Evolutionary conservation across 2,888 invertebrate species (phyloP).

Genomic region (Mimas tiliae): DNA sequence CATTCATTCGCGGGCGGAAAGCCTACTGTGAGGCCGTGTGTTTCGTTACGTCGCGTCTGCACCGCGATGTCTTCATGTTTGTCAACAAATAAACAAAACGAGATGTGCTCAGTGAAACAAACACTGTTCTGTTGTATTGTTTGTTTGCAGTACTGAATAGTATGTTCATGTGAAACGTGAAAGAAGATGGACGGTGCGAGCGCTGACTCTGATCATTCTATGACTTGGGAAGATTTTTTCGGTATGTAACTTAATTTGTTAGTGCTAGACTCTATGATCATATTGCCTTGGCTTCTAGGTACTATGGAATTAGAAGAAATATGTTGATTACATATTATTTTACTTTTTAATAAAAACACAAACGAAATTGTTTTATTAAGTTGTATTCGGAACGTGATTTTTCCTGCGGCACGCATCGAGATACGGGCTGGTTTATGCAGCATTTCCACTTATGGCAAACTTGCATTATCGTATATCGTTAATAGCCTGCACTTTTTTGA

Average conservation of each 20-base stretch:
- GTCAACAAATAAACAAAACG: conserved; percentile 65
- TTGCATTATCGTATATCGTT: conserved; percentile 43
- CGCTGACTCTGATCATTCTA: conserved; percentile 88
- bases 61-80: conserved; percentile 72
- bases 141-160: conserved; percentile 33
- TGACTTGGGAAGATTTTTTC: conserved; percentile 90
- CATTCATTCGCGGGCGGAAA: conserved; percentile 66
- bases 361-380: neutral
- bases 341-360: neutral
- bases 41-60: conserved; percentile 44
- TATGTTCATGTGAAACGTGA: conserved; percentile 42
- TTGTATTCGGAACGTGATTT: conserved; percentile 46
- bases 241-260: conserved; percentile 71
- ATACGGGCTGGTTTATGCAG: conserved; percentile 64
- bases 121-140: conserved; percentile 45
- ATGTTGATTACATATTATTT: too few relatives aligned
- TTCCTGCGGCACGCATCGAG: conserved; percentile 55
- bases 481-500: conserved; percentile 51
- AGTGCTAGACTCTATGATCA: conserved; percentile 4
- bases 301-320: neutral
- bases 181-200: conserved; percentile 81
- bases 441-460: conserved; percentile 68
- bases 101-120: conserved; percentile 58
- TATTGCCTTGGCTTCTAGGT: neutral
- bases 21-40: conserved; percentile 52